Percentiles rank a stretch among this genome's conserved stretches.
Conservation (phyloP, 1,140 invertebrate species). For the Copidosoma floridanum region DNA sequence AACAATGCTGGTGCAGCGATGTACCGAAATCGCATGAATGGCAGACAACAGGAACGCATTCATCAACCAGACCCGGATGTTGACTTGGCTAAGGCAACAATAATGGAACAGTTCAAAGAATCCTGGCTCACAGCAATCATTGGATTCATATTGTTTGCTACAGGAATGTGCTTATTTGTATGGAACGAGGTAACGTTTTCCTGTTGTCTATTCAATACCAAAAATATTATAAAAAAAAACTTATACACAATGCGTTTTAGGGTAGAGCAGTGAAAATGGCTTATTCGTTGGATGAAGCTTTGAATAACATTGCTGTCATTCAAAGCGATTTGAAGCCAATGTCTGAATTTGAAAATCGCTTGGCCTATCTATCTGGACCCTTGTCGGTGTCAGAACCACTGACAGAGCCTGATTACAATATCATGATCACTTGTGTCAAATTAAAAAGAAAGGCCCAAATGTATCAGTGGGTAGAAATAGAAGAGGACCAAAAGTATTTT, state of each 20-base stretch:
- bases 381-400: slow-evolving; percentile 75
- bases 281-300: slow-evolving; percentile 69
- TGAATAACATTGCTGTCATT: slow-evolving; percentile 61
- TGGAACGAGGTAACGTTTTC: slow-evolving; percentile 70
- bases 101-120: slow-evolving; percentile 62
- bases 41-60: slow-evolving; percentile 18
- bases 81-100: slow-evolving; percentile 39
- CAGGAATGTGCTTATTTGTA: slow-evolving; percentile 63
- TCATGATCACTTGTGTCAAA: slow-evolving; percentile 73
- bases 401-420: slow-evolving; percentile 76
- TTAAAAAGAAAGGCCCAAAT: slow-evolving; percentile 79
- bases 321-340: slow-evolving; percentile 57
- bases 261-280: slow-evolving; percentile 70
- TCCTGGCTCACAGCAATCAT: slow-evolving; percentile 66
- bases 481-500: slow-evolving; percentile 62
- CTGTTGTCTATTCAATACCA: not conserved
- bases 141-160: slow-evolving; percentile 59
- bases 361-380: slow-evolving; percentile 75
- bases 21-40: slow-evolving; percentile 33
- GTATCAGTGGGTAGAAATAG: slow-evolving; percentile 87
- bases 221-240: slow-evolving; percentile 1
- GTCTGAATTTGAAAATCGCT: slow-evolving; percentile 68
- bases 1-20: slow-evolving; percentile 30
- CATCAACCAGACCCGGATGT: slow-evolving; percentile 7
- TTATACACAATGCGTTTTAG: slow-evolving; percentile 45